Evolutionary conservation across 1,140 invertebrate species (phyloP).

Genomic region (Aphelenchoides besseyi): DNA sequence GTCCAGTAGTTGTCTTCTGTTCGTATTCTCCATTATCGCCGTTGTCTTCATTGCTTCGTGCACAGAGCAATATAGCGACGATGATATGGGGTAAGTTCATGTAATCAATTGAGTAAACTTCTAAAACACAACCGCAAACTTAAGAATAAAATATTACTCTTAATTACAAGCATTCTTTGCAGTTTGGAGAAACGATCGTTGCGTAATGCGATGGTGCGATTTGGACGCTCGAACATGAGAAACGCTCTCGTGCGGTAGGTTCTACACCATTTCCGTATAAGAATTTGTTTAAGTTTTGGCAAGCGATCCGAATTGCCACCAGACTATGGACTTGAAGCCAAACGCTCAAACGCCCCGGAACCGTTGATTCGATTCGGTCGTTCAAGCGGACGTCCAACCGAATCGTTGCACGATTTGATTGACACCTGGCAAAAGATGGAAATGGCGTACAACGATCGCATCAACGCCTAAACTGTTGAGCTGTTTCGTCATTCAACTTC

Average conservation of each 20-base stretch:
- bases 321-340: not conserved
- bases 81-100: conserved; percentile 12
- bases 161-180: not conserved
- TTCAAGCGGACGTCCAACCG: not conserved
- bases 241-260: conserved; percentile 15
- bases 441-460: not conserved
- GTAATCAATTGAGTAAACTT: not conserved
- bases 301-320: not conserved
- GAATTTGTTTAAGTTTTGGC: conserved; percentile 1
- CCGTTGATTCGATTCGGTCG: conserved; percentile 8
- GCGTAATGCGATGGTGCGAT: conserved; percentile 13
- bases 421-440: not conserved
- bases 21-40: not conserved
- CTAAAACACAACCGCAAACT: too few relatives aligned
- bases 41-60: not conserved
- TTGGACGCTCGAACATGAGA: conserved; percentile 1
- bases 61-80: not conserved
- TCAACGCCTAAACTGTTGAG: not conserved
- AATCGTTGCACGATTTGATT: not conserved
- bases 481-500: not conserved
- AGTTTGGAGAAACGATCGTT: conserved; percentile 6
- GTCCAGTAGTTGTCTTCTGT: not conserved
- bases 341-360: conserved; percentile 2
- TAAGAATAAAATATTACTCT: not conserved
- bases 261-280: too few relatives aligned